These are phyloP conservation scores for Cyclophora punctaria DNA, from an alignment of 2,888 invertebrate genomes.

Conservation along the genomic window DNA sequence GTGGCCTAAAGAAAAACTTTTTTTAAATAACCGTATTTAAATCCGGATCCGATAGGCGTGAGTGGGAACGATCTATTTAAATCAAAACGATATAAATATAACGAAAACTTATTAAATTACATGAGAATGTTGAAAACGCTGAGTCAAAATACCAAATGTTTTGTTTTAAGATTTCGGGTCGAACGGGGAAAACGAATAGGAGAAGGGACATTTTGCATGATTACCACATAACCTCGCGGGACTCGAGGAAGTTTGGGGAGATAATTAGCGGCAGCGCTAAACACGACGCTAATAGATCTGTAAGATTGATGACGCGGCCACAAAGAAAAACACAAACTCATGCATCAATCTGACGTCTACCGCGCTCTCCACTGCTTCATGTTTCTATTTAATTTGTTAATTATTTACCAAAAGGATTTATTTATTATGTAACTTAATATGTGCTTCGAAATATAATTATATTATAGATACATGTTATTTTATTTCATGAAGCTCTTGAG, in stretches of 20 bases:
- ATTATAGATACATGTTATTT: no score
- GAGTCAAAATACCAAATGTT: conserved; percentile 6
- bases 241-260: conserved; percentile 40
- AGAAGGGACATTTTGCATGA: conserved; percentile 19
- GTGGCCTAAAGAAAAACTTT: no score
- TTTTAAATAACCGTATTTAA: no score
- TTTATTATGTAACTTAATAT: not conserved
- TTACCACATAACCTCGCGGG: conserved; percentile 30
- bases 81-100: no score
- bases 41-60: no score
- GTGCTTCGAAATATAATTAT: no score
- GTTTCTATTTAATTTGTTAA: conserved; percentile 11
- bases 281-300: conserved; percentile 62
- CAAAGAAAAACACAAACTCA: conserved; percentile 59
- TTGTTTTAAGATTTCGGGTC: conserved; percentile 2
- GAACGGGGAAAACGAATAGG: conserved; percentile 10
- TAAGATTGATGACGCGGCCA: conserved; percentile 52
- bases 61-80: no score
- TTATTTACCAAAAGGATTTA: conserved; percentile 12
- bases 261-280: conserved; percentile 56
- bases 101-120: no score
- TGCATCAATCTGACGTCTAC: conserved; percentile 56
- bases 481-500: no score
- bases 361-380: conserved; percentile 20
- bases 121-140: no score